Percentiles rank a stretch among this genome's conserved stretches.
These are phyloP conservation scores for Ophion obscuratus DNA, from an alignment of 2,888 invertebrate genomes.

Conservation along the genomic window DNA sequence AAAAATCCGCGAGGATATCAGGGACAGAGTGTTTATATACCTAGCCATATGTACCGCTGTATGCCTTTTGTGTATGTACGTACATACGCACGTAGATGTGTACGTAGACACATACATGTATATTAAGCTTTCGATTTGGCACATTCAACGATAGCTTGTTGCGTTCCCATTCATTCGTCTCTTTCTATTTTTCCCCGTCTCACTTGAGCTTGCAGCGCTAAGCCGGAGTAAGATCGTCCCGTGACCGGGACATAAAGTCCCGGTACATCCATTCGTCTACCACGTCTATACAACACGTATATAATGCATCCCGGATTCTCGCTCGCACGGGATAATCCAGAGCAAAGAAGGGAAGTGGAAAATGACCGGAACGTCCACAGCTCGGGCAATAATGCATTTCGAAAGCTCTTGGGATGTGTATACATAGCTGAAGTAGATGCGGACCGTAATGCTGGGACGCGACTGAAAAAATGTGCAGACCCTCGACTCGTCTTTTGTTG, in stretches of 20 bases:
- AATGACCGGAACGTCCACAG: slow-evolving; percentile 53
- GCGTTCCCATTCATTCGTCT: slow-evolving; percentile 77
- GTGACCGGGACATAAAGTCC: slow-evolving; percentile 55
- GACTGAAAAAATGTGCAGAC: slow-evolving; percentile 2
- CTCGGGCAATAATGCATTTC: slow-evolving; percentile 49
- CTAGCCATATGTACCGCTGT: slow-evolving; percentile 4
- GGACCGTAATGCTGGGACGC: slow-evolving; percentile 30
- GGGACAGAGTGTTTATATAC: slow-evolving; percentile 45
- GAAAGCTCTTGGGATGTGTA: slow-evolving; percentile 10
- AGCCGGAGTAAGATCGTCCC: slow-evolving; percentile 51
- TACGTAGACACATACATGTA: slow-evolving; percentile 1
- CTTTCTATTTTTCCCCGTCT: slow-evolving; percentile 61
- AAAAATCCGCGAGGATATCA: slow-evolving; percentile 65
- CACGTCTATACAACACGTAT: slow-evolving; percentile 29
- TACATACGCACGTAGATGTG: not conserved
- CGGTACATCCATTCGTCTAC: slow-evolving; percentile 58
- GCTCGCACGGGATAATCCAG: slow-evolving; percentile 47
- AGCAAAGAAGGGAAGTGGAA: slow-evolving; percentile 51
- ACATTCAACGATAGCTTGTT: slow-evolving; percentile 79
- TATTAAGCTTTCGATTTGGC: slow-evolving; percentile 75
- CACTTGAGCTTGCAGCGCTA: slow-evolving; percentile 39
- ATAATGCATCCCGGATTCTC: slow-evolving; percentile 42
- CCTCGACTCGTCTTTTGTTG: not conserved
- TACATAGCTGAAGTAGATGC: slow-evolving; percentile 32
- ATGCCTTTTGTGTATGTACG: not conserved